Evolutionary conservation across 2,888 invertebrate species (phyloP).

Genomic region (Melieria picta): DNA sequence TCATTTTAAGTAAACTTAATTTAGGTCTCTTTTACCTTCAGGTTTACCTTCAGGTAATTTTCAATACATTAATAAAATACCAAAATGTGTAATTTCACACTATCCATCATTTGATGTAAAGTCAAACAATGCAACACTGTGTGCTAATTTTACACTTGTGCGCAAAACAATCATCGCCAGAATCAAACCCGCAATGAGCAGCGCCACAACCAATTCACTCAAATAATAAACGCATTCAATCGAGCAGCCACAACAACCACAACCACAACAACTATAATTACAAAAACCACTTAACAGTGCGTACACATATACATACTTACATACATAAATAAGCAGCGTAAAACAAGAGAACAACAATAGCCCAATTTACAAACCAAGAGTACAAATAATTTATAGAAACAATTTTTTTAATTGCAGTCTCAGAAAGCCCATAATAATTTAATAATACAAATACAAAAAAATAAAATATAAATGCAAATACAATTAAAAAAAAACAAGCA

Average conservation of each 20-base stretch:
- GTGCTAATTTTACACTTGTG: no score
- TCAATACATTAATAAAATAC: no score
- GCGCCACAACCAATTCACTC: constrained; percentile 9
- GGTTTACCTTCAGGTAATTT: no score
- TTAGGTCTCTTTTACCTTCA: no score
- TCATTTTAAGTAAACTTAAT: no score
- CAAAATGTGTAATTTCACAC: no score
- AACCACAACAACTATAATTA: constrained; percentile 29
- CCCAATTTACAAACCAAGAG: constrained; percentile 67
- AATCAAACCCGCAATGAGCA: no score
- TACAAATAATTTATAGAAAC: constrained; percentile 61
- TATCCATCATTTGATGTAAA: no score
- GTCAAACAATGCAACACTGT: no score
- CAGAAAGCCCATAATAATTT: constrained; percentile 43
- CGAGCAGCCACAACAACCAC: constrained; percentile 24
- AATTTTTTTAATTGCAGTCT: constrained; percentile 61
- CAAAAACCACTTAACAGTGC: background rate
- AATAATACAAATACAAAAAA: constrained; percentile 41
- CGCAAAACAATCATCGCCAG: no score
- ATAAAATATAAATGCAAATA: constrained; percentile 36
- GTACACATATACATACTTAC: constrained; percentile 5
- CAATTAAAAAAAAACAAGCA: constrained; percentile 29
- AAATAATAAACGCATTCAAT: constrained; percentile 34
- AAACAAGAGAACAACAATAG: constrained; percentile 56
- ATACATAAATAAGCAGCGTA: constrained; percentile 32